Percentiles rank a stretch among this genome's conserved stretches.
phyloP scores from a whole-genome alignment of 2,888 invertebrate species.

The Eupithecia subfuscata region DNA sequence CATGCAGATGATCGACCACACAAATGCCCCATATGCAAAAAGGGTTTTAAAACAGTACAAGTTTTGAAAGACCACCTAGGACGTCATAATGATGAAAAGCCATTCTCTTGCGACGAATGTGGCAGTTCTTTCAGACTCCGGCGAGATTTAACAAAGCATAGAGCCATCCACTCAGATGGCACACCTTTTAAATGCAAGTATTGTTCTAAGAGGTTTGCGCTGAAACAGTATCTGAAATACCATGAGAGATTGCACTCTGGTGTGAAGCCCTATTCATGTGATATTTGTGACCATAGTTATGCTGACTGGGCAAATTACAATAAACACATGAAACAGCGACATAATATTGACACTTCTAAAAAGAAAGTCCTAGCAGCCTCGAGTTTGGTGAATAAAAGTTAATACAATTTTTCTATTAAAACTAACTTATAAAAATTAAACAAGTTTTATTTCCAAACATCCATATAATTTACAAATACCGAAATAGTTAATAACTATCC shows the following conservation, averaged over 20 bases:
- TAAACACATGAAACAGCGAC: slow-evolving; percentile 89
- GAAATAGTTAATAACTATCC: slow-evolving; percentile 59
- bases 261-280: slow-evolving; percentile 87
- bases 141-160: slow-evolving; percentile 84
- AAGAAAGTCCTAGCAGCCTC: background rate
- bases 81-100: slow-evolving; percentile 58
- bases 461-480: slow-evolving; percentile 37
- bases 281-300: slow-evolving; percentile 86
- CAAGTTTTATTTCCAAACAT: slow-evolving; percentile 35
- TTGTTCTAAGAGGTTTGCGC: slow-evolving; percentile 87
- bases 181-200: slow-evolving; percentile 88
- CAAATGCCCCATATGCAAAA: slow-evolving; percentile 68
- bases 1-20: slow-evolving; percentile 63
- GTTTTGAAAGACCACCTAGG: slow-evolving; percentile 59
- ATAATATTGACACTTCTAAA: slow-evolving; percentile 63
- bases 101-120: slow-evolving; percentile 62
- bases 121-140: slow-evolving; percentile 57
- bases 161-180: slow-evolving; percentile 88
- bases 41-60: slow-evolving; percentile 56
- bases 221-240: slow-evolving; percentile 63
- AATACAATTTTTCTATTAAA: too few species aligned
- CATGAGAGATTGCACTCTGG: slow-evolving; percentile 85
- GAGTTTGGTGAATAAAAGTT: background rate
- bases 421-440: slow-evolving; percentile 15
- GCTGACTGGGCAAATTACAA: slow-evolving; percentile 91